Base-by-base conservation (phyloP, 2,113 vertebrate species). In the Esox niger region DNA sequence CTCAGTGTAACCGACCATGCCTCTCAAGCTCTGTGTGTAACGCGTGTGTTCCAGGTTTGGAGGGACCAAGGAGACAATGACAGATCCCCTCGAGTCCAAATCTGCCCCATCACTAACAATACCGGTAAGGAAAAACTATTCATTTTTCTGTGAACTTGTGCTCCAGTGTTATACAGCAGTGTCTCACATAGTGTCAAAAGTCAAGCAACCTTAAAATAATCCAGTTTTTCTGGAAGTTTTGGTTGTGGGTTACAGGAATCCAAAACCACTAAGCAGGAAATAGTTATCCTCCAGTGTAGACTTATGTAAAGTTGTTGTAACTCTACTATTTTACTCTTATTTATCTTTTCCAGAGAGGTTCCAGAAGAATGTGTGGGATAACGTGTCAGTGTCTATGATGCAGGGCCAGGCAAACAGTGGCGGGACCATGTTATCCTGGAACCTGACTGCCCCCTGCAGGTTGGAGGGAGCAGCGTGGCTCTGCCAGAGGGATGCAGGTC, bases 371-470 rank as follows among this genome's bases (percentile, higher is more conserved):
- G 25, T 87, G 1, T 73, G 76, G 87, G 33, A 67, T 4, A 87
- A 91, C 1, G 27, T 90, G 31, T 71, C 81, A 0, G 65, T 89
- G 23, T 82, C 81, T 2, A 78, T 91, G 27, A 13, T 2, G 3
- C 74, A 66, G n/a, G 57, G 46, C 2, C 62, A 73, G 54, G 82
- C 73, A 2, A 69, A 65, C 29, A 20, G 74, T 6, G 1, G 38
- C 0, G n/a, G n/a, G 8, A 6, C 62, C 0, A 75, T 74, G 55
- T 73, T 91, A 68, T 38, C 17, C 23, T 94, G 91, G 89, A 89
- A 81, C 49, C 4, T 94, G 13, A 78, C 82, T 4, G 88, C 89
- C 21, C 89, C 91, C 71, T 93, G 93, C 73, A 82, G 75, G 71
- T 64, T 92, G 63, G 52, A 81, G 4, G 89, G 74, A 2, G 79